Percentiles rank a stretch among this genome's conserved stretches.
Conservation (phyloP, 2,888 invertebrate genomes). For the Nomada lathburiana region DNA sequence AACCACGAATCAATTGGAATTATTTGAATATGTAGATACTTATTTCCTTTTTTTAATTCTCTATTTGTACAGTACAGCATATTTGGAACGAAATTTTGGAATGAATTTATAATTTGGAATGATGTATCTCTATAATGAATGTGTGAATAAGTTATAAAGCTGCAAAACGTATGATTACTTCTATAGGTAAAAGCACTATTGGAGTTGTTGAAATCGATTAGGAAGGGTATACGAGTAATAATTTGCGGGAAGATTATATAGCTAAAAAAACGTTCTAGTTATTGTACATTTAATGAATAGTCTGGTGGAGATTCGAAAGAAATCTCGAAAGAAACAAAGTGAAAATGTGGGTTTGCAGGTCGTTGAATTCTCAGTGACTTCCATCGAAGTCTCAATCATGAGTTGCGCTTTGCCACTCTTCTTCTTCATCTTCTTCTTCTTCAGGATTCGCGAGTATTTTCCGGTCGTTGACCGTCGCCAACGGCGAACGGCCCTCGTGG, state of each 20-base stretch:
- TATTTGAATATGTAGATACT: too few species aligned
- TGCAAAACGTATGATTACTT: too few species aligned
- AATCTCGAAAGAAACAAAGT: slow-evolving; percentile 10
- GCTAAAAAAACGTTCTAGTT: too few species aligned
- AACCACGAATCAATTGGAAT: too few species aligned
- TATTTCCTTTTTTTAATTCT: too few species aligned
- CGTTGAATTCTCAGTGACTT: slow-evolving; percentile 65
- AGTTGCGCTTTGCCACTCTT: slow-evolving; percentile 38
- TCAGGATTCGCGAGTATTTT: slow-evolving; percentile 64
- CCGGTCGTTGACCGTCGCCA: slow-evolving; percentile 74
- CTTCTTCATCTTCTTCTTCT: slow-evolving; percentile 51
- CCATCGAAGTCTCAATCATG: slow-evolving; percentile 53
- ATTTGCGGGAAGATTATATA: neutral
- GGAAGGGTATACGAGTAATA: neutral
- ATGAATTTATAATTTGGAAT: too few species aligned
- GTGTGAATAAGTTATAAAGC: too few species aligned
- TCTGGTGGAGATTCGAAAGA: neutral
- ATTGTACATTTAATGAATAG: neutral
- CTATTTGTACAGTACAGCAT: too few species aligned
- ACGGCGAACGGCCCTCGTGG: slow-evolving; percentile 61
- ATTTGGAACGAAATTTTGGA: too few species aligned
- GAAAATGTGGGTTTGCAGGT: slow-evolving; percentile 77
- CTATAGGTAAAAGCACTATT: too few species aligned
- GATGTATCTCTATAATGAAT: too few species aligned
- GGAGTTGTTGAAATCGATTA: too few species aligned